Evolutionary conservation across 2,888 invertebrate species (phyloP), one percentile per base, ranked within the genome.

Genomic region (Volucella zonaria): DNA sequence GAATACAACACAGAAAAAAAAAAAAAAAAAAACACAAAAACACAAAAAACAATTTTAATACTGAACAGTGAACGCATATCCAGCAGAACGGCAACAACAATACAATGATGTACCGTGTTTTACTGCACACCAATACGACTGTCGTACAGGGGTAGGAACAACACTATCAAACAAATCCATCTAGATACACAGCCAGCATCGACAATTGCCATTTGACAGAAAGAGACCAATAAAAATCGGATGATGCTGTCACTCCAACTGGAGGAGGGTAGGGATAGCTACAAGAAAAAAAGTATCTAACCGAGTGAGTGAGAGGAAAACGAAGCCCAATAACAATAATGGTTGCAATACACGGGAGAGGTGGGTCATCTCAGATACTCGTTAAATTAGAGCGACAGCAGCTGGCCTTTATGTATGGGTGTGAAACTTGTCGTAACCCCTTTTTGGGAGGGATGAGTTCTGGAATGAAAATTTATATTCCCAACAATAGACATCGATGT

Each of bases 261-360:
- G 8, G 31, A 10, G 12, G 8, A 6, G 18, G 10, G 54, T 18
- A 54, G 23, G 23, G 23, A 23, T 23, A 12, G 11, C 2, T 0
- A 54, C 10, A 54, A 54, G 1, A 23, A 68, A 38, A 47, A 12
- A 68, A 54, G 6, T 18, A 38, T n/a, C 18, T 43, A 52, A 8
- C 42, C 45, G 85, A 59, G 62, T 45, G 76, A 80, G 73, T 14
- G 85, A 67, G 81, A 77, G n/a, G 15, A 61, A 52, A 40, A 61
- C 71, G 47, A 70, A 61, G 52, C 14, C 23, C 40, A 51, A 68
- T 64, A 70, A 82, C 64, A 82, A 77, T 77, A 77, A 85, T 85
- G 85, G 85, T 85, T 77, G 85, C 76, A 77, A 51, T 59, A 31
- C 31, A 67, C 67, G 12, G 61, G 58, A 73, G 76, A 80, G 76